phyloP scores from a whole-genome alignment of 2,888 invertebrate genomes.

The Pammene fasciana region DNA sequence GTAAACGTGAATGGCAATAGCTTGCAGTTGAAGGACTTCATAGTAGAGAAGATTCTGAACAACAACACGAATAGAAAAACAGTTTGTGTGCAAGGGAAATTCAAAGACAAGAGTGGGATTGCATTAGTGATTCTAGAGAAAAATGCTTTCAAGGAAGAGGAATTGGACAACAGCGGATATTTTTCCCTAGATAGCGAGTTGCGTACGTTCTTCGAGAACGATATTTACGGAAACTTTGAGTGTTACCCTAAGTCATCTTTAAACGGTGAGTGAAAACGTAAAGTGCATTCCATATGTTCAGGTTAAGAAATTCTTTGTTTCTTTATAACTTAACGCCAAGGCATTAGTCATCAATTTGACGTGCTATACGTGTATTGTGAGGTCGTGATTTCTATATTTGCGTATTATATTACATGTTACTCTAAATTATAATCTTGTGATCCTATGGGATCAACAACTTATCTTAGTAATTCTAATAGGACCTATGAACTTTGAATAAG shows the following conservation, averaged over 20 bases:
- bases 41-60: conserved; percentile 86
- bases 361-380: background rate
- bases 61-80: conserved; percentile 89
- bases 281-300: conserved; percentile 20
- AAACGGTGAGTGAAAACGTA: conserved; percentile 83
- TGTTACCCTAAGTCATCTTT: conserved; percentile 85
- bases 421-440: conserved; percentile 3
- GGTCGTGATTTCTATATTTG: conserved; percentile 18
- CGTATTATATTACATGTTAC: conserved; percentile 4
- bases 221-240: conserved; percentile 92
- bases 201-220: conserved; percentile 88
- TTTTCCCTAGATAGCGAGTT: conserved; percentile 85
- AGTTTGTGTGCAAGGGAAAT: conserved; percentile 87
- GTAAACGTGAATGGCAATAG: conserved; percentile 62
- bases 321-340: background rate
- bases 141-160: conserved; percentile 88
- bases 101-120: conserved; percentile 83
- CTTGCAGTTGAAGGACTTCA: conserved; percentile 85
- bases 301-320: conserved; percentile 25
- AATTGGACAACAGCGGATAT: conserved; percentile 81
- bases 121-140: conserved; percentile 92
- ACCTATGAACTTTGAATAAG: background rate
- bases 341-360: conserved; percentile 33
- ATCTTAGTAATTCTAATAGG: background rate
- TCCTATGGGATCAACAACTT: conserved; percentile 11